Evolutionary conservation across 2,113 vertebrate genomes (phyloP).

Genomic region (human): GRCh38 chr4:27801501-27802000

Average conservation of each 20-base stretch:
- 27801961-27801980: background rate
- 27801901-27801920: background rate
- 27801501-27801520: background rate
- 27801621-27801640: background rate
- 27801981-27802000: background rate
- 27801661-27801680: background rate
- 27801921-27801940: constrained; percentile 21
- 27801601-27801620: background rate
- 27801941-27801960: background rate
- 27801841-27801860: background rate
- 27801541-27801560: background rate
- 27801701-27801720: background rate
- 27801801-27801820: constrained; percentile 59
- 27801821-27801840: constrained; percentile 54
- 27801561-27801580: background rate
- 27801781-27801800: background rate
- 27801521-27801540: background rate
- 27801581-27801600: background rate
- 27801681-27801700: background rate
- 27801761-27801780: background rate
- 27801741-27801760: background rate
- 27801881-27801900: background rate
- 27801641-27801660: background rate
- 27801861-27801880: background rate
- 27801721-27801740: background rate